Evolutionary conservation across 2,797 vertebrate species (phyloP).

Genomic region (Silurus lanzhouensis): DNA sequence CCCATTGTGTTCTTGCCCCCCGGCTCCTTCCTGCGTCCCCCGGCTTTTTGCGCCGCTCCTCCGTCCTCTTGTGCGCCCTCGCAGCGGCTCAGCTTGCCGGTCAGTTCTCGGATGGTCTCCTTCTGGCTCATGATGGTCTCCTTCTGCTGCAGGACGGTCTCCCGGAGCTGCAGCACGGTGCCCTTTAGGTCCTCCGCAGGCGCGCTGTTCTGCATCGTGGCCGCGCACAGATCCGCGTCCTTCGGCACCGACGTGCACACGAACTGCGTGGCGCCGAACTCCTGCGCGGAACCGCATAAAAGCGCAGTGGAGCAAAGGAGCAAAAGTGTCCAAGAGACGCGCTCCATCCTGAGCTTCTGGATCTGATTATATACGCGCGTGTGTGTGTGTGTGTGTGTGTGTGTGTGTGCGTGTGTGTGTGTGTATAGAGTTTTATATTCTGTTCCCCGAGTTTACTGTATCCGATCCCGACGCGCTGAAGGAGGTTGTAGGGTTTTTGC

Average conservation of each 20-base stretch:
- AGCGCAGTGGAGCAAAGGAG: constrained; percentile 72
- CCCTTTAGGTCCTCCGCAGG: constrained; percentile 88
- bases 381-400: background rate
- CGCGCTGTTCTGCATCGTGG: constrained; percentile 85
- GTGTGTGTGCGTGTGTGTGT: no score
- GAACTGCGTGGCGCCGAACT: constrained; percentile 91
- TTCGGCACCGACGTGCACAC: constrained; percentile 95
- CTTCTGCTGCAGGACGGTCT: constrained; percentile 94
- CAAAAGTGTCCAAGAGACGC: constrained; percentile 77
- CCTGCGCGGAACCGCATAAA: constrained; percentile 74
- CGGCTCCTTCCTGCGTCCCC: constrained; percentile 74
- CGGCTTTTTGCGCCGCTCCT: constrained; percentile 76
- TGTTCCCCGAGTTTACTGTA: background rate
- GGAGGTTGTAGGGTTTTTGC: constrained; percentile 69
- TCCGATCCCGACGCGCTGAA: background rate
- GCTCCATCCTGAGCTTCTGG: constrained; percentile 64
- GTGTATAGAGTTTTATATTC: constrained; percentile 36
- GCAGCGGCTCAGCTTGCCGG: constrained; percentile 89
- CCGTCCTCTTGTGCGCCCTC: constrained; percentile 80
- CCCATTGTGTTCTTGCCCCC: constrained; percentile 93
- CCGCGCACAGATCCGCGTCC: constrained; percentile 92
- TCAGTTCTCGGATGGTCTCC: constrained; percentile 93
- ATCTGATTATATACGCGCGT: background rate
- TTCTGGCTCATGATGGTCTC: constrained; percentile 95
- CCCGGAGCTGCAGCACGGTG: constrained; percentile 89